phyloP scores from a whole-genome alignment of 2,797 vertebrate genomes.

The Cossypha heuglini region DNA sequence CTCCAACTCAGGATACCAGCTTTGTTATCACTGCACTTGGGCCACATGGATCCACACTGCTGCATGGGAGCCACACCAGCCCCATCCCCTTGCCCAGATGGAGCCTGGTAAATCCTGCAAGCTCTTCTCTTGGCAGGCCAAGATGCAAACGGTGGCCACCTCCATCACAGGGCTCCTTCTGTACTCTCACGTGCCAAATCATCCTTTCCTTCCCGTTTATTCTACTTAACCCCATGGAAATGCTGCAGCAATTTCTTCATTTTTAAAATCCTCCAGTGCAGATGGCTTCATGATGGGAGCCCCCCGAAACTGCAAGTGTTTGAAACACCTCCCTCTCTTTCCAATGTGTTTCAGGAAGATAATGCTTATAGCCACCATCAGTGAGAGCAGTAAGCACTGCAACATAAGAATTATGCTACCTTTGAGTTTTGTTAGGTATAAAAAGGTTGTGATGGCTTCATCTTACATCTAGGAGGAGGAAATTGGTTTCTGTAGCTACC shows the following conservation, averaged over 20 bases:
- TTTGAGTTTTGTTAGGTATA: neutral
- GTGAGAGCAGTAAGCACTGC: neutral
- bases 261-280: neutral
- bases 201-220: neutral
- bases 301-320: neutral
- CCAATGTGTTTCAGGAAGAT: neutral
- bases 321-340: neutral
- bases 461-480: neutral
- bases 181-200: neutral
- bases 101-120: neutral
- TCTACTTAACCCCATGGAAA: neutral
- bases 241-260: accelerated
- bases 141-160: accelerated
- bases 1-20: neutral
- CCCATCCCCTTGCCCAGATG: neutral
- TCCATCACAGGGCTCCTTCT: neutral
- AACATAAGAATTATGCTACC: neutral
- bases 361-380: neutral
- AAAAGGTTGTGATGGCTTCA: neutral
- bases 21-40: neutral
- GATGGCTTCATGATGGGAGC: neutral
- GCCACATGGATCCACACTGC: accelerated
- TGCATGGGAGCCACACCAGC: neutral
- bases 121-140: neutral
- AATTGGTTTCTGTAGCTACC: neutral